A percentile compares a stretch with the other conserved stretches of the same genome.
phyloP scores from a whole-genome alignment of 2,797 vertebrate species.

The Sebastes melanostomus region DNA sequence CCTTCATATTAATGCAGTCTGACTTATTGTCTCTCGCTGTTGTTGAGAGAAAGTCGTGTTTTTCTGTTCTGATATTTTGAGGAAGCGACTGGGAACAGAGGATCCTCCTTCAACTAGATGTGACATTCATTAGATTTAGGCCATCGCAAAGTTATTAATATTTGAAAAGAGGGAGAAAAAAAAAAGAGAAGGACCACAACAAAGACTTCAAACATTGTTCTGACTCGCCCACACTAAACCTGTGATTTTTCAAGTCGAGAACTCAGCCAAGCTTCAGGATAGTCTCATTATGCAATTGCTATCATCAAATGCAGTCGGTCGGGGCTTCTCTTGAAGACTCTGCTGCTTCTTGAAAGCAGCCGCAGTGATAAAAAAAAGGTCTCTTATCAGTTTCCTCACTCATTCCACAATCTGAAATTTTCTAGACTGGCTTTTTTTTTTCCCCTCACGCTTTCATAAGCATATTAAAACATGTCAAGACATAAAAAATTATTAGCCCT shows the following conservation, averaged over 20 bases:
- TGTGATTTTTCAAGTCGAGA: conserved; percentile 49
- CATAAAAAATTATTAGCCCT: conserved; percentile 54
- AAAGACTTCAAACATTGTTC: conserved; percentile 65
- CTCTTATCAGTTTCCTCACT: conserved; percentile 46
- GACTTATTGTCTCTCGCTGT: conserved; percentile 14
- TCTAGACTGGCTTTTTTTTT: not conserved
- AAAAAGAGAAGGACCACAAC: conserved; percentile 36
- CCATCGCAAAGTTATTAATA: conserved; percentile 49
- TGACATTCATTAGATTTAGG: conserved; percentile 52
- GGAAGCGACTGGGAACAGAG: not conserved
- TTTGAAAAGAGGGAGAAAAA: conserved; percentile 26
- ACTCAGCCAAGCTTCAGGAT: conserved; percentile 49
- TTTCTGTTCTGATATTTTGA: not conserved
- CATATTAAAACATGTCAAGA: conserved; percentile 59
- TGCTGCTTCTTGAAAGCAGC: conserved; percentile 55
- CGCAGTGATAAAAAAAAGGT: conserved; percentile 19
- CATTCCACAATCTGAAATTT: conserved; percentile 27
- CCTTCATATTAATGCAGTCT: not conserved
- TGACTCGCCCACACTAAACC: conserved; percentile 53
- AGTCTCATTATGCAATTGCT: conserved; percentile 57
- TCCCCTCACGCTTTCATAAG: not conserved
- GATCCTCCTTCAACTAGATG: conserved; percentile 8
- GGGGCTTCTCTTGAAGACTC: conserved; percentile 53
- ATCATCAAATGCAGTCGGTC: conserved; percentile 54
- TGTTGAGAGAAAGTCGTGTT: not conserved